A percentile compares a stretch with the other conserved stretches of the same genome.
phyloP scores from a whole-genome alignment of 2,113 vertebrate genomes.

The Hydrochoerus hydrochaeris region DNA sequence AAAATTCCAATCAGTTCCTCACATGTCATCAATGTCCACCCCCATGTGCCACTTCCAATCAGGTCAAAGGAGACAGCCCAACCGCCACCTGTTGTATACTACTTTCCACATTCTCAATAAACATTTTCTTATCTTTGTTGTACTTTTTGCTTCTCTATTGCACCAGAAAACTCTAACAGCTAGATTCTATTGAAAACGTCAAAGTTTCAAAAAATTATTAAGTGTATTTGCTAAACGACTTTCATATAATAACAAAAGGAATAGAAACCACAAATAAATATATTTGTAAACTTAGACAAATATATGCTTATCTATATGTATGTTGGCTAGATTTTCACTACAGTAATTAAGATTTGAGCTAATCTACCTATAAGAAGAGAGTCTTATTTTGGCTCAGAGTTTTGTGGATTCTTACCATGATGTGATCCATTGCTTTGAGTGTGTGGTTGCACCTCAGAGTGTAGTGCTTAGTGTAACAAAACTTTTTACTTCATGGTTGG shows the following conservation, averaged over 20 bases:
- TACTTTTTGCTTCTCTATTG: too few relatives aligned
- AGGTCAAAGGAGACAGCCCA: too few relatives aligned
- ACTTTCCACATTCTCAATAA: too few relatives aligned
- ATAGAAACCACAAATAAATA: background rate
- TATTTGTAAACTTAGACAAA: background rate
- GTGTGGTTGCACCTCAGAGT: background rate
- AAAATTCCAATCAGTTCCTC: too few relatives aligned
- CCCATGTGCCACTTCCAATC: too few relatives aligned
- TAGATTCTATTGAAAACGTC: background rate
- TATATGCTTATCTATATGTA: background rate
- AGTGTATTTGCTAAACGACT: background rate
- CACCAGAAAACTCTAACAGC: too few relatives aligned
- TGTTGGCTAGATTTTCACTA: background rate
- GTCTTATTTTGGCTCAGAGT: background rate
- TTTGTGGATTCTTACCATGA: background rate
- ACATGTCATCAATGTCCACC: too few relatives aligned
- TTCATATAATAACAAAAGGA: conserved; percentile 1
- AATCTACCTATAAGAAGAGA: background rate
- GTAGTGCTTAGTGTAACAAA: background rate
- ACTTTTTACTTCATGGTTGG: background rate
- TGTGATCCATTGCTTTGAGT: background rate
- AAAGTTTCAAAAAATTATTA: background rate
- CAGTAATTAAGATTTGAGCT: background rate
- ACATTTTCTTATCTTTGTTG: too few relatives aligned
- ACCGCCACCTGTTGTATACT: too few relatives aligned